Conservation (phyloP, 2,797 vertebrate genomes). For the Hydrophis major region DNA sequence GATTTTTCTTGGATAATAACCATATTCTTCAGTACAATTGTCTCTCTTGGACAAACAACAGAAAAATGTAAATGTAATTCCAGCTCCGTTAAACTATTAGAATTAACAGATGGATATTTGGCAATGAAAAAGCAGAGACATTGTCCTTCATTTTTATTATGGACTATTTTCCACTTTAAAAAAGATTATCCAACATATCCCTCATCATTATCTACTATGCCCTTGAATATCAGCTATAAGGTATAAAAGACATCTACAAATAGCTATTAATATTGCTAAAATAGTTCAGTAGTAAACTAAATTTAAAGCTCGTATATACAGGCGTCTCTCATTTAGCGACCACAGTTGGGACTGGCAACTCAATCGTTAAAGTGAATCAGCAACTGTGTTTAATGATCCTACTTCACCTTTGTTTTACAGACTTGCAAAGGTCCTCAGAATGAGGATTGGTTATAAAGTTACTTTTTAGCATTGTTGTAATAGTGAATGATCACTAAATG, state of each 20-base stretch:
- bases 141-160: neutral
- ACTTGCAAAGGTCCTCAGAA: neutral
- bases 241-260: neutral
- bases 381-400: neutral
- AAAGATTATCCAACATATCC: neutral
- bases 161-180: neutral
- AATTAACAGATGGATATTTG: neutral
- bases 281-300: neutral
- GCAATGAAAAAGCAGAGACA: neutral
- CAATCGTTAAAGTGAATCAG: neutral
- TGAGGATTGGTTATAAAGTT: neutral
- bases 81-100: neutral
- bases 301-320: neutral
- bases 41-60: neutral
- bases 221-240: neutral
- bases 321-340: neutral
- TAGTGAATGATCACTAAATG: neutral
- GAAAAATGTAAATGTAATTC: neutral
- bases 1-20: neutral
- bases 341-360: neutral
- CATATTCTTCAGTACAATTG: neutral
- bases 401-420: neutral
- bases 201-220: neutral
- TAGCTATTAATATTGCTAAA: neutral
- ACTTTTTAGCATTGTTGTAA: neutral